Base-by-base conservation (phyloP, 1,140 invertebrate species). In the Cepaea nemoralis region DNA sequence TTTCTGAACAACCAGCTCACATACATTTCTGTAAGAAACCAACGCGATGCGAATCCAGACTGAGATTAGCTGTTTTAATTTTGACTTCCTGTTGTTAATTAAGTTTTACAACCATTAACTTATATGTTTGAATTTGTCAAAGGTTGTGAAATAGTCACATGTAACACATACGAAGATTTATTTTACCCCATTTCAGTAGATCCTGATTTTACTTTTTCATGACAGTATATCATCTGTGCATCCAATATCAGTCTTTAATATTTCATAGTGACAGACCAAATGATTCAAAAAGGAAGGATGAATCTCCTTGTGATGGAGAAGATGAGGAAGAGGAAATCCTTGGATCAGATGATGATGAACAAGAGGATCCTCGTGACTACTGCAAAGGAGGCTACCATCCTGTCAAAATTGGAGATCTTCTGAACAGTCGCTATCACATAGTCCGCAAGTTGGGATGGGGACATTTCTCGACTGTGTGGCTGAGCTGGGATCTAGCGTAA, bases 391-490 rank as follows among this genome's bases (percentile, higher is more conserved):
- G 98, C 85, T 99, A 99, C 93, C 97, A 99, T 94, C 97, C 97
- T 84, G 97, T 99, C 69, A 97, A 96, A 93, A 98, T 98, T 92
- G 97, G 97, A 85, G 97, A 98, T 93, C 93, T 98, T 76, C 98
- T 98, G 92, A 93, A 96, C 91, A 94, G 94, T 90, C 95, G 96
- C 83, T 99, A 99, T 93, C 96, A 97, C 93, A 96, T 98, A 86
- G 96, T 97, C 83, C 94, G 97, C 83, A 99, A 99, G 93, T 93
- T 99, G 86, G 98, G 98, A 83, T 99, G 98, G 98, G 98, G 98
- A 81, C 97, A 99, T 91, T 99, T 99, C 92, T 98, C 97, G 71
- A 99, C 98, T 16, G 98, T 99, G 40, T 99, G 97, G 97, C 94
- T 99, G 33, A 98, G 97, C 92, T 98, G 97, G 97, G 97, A 99